Conservation (phyloP, 2,888 invertebrate genomes). For the Scaeva pyrastri region DNA sequence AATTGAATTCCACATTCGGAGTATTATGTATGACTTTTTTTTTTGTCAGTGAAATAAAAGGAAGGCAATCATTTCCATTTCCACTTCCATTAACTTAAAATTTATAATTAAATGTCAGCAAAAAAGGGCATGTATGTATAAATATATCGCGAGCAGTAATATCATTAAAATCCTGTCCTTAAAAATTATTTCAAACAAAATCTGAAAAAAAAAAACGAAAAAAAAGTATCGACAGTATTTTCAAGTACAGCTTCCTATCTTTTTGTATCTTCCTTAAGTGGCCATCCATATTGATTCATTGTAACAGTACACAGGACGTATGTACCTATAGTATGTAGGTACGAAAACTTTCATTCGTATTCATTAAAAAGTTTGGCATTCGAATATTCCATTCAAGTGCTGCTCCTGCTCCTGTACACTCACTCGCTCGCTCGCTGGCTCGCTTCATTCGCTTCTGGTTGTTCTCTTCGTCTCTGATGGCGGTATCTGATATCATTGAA, state of each 20-base stretch:
- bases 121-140: neutral
- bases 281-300: conserved; percentile 35
- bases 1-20: neutral
- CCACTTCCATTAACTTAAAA: conserved; percentile 10
- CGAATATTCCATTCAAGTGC: conserved; percentile 2
- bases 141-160: neutral
- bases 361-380: conserved; percentile 9
- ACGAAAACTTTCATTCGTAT: neutral
- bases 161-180: neutral
- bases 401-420: neutral
- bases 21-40: too few species aligned
- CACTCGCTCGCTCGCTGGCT: too few species aligned
- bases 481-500: conserved; percentile 3
- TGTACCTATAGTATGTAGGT: too few species aligned
- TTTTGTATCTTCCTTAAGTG: conserved; percentile 17
- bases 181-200: neutral
- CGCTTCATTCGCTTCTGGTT: neutral
- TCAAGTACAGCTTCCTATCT: neutral
- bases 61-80: neutral
- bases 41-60: neutral
- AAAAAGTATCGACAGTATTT: neutral
- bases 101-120: conserved; percentile 15
- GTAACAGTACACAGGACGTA: neutral
- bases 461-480: neutral
- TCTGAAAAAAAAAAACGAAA: neutral